These are phyloP conservation scores for Eulemur rufifrons DNA, from an alignment of 2,113 vertebrate species.

Conservation along the genomic window DNA sequence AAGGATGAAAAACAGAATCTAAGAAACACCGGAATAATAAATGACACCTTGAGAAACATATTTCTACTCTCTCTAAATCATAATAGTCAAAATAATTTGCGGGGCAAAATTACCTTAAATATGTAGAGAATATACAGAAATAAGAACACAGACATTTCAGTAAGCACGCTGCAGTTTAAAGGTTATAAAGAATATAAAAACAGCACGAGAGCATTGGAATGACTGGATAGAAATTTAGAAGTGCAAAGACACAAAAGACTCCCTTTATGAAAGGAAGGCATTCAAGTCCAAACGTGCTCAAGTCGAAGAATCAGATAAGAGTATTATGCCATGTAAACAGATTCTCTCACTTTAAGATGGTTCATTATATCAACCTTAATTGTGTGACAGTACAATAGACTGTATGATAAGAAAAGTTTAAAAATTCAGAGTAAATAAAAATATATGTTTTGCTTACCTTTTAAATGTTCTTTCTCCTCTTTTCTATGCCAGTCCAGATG, in stretches of 20 bases:
- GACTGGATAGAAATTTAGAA: not conserved
- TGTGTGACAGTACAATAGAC: not conserved
- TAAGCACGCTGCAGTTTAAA: not conserved
- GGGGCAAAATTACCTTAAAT: not conserved
- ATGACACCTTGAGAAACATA: not conserved
- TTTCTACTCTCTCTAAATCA: not conserved
- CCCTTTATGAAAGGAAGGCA: not conserved
- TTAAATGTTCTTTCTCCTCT: conserved; percentile 81
- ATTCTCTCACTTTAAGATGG: not conserved
- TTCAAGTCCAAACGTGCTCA: not conserved
- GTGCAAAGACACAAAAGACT: not conserved
- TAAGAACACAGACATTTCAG: not conserved
- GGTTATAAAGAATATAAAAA: not conserved
- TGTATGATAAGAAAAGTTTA: conserved; percentile 16
- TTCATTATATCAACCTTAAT: not conserved
- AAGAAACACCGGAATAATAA: not conserved
- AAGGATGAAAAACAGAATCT: not conserved
- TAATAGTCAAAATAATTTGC: not conserved
- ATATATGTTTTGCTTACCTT: conserved; percentile 74
- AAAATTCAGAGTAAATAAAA: conserved; percentile 65
- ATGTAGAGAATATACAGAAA: not conserved
- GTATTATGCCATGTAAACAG: not conserved
- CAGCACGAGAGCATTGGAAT: not conserved
- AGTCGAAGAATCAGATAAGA: not conserved
- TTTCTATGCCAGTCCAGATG: conserved; percentile 82